These are phyloP conservation scores for Lutraria rhynchaena DNA, from an alignment of 1,140 invertebrate species.

Conservation along the genomic window DNA sequence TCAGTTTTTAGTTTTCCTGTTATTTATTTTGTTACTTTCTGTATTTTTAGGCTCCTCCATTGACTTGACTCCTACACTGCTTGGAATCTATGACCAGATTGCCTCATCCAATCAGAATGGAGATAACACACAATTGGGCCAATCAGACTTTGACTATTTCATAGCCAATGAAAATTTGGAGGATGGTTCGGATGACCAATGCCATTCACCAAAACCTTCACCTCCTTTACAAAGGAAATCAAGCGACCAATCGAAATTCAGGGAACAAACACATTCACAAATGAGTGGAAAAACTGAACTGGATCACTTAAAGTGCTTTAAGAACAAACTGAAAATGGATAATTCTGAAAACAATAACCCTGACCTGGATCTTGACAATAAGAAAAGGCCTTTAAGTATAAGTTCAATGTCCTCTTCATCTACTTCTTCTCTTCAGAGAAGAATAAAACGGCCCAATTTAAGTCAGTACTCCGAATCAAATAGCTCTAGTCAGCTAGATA, in stretches of 20 bases:
- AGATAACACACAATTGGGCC: slow-evolving; percentile 13
- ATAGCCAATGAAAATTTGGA: slow-evolving; percentile 41
- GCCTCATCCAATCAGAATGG: slow-evolving; percentile 50
- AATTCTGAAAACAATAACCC: slow-evolving; percentile 51
- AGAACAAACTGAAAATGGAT: slow-evolving; percentile 48
- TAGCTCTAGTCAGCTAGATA: slow-evolving; percentile 39
- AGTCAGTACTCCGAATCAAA: slow-evolving; percentile 44
- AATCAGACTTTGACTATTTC: slow-evolving; percentile 49
- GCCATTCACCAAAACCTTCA: slow-evolving; percentile 38
- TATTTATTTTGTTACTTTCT: slow-evolving; percentile 61
- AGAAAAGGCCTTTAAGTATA: slow-evolving; percentile 88
- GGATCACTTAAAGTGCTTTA: background rate
- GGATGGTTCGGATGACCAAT: slow-evolving; percentile 38
- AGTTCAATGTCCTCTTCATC: slow-evolving; percentile 92
- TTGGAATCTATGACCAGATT: slow-evolving; percentile 87
- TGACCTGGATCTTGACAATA: slow-evolving; percentile 63
- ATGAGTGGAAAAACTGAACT: slow-evolving; percentile 42
- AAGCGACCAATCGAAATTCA: slow-evolving; percentile 36
- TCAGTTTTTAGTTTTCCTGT: too few relatives aligned
- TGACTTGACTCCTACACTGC: slow-evolving; percentile 86
- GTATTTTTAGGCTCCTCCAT: slow-evolving; percentile 85
- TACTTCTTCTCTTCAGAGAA: slow-evolving; percentile 85
- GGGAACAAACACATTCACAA: slow-evolving; percentile 54
- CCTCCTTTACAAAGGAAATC: slow-evolving; percentile 4
- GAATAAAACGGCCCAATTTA: slow-evolving; percentile 72